A percentile compares a stretch with the other conserved stretches of the same genome.
Conservation (phyloP, 2,888 invertebrate genomes). For the Oxyscelio sp. region DNA sequence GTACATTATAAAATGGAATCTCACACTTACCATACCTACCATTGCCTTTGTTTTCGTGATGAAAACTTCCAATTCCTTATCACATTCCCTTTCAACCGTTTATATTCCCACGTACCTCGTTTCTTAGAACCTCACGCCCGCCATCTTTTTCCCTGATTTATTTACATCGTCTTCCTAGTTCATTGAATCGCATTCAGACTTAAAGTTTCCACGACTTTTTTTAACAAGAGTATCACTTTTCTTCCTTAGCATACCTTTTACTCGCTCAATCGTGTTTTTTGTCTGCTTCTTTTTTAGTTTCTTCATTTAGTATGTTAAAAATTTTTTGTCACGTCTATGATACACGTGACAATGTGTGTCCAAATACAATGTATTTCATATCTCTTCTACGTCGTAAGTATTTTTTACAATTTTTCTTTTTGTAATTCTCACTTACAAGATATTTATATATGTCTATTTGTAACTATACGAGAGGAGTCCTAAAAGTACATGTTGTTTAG, state of each 20-base stretch:
- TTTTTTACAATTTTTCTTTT: too few species aligned
- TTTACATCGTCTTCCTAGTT: not conserved
- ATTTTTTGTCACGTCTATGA: not conserved
- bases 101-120: not conserved
- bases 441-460: too few species aligned
- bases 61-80: not conserved
- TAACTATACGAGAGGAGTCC: too few species aligned
- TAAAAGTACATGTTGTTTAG: too few species aligned
- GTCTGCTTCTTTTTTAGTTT: not conserved
- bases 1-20: too few species aligned
- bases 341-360: not conserved
- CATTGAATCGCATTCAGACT: not conserved
- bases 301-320: not conserved
- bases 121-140: not conserved
- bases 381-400: too few species aligned
- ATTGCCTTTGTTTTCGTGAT: not conserved
- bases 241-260: not conserved
- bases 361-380: not conserved
- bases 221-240: not conserved
- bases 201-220: not conserved
- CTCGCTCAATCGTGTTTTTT: not conserved
- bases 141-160: not conserved
- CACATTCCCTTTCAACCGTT: not conserved
- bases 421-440: too few species aligned
- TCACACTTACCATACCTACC: not conserved